phyloP scores from a whole-genome alignment of 2,113 vertebrate genomes.

The Scartelaos histophorus region DNA sequence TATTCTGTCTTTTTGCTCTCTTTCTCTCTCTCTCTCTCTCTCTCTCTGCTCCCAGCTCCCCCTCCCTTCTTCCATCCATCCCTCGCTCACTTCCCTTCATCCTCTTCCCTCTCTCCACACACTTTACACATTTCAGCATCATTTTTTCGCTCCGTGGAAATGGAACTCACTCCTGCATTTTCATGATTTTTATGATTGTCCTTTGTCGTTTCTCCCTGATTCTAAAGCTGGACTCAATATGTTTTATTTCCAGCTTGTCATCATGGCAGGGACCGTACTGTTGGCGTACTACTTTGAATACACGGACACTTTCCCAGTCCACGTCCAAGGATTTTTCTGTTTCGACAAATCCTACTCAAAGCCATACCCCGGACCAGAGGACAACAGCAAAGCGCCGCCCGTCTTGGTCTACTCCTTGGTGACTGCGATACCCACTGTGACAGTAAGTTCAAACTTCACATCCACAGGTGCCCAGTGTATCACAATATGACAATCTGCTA shows the following conservation, averaged over 20 bases:
- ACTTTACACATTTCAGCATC: slow-evolving; percentile 69
- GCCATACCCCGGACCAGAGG: slow-evolving; percentile 89
- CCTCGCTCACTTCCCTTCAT: slow-evolving; percentile 36
- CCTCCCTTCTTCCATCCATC: slow-evolving; percentile 11
- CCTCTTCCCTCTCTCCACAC: slow-evolving; percentile 58
- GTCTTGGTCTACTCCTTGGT: slow-evolving; percentile 89
- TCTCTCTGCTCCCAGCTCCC: neutral
- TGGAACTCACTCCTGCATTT: slow-evolving; percentile 21
- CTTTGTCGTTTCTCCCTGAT: slow-evolving; percentile 26
- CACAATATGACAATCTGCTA: neutral
- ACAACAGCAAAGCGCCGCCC: slow-evolving; percentile 85
- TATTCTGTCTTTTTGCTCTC: slow-evolving; percentile 20
- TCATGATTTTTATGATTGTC: slow-evolving; percentile 21
- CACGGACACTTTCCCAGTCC: slow-evolving; percentile 91
- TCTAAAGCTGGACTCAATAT: slow-evolving; percentile 71
- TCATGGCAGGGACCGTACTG: slow-evolving; percentile 88
- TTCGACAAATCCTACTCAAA: slow-evolving; percentile 88
- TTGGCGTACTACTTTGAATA: slow-evolving; percentile 93
- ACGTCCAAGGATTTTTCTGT: slow-evolving; percentile 93
- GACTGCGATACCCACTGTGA: slow-evolving; percentile 86
- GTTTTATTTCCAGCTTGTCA: slow-evolving; percentile 88
- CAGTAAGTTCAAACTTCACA: slow-evolving; percentile 75
- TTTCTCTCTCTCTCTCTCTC: slow-evolving; percentile 19
- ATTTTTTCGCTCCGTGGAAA: slow-evolving; percentile 52
- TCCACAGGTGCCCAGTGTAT: slow-evolving; percentile 46